These are phyloP conservation scores for Hemichromis elongatus DNA, from an alignment of 2,113 vertebrate genomes.

Conservation along the genomic window DNA sequence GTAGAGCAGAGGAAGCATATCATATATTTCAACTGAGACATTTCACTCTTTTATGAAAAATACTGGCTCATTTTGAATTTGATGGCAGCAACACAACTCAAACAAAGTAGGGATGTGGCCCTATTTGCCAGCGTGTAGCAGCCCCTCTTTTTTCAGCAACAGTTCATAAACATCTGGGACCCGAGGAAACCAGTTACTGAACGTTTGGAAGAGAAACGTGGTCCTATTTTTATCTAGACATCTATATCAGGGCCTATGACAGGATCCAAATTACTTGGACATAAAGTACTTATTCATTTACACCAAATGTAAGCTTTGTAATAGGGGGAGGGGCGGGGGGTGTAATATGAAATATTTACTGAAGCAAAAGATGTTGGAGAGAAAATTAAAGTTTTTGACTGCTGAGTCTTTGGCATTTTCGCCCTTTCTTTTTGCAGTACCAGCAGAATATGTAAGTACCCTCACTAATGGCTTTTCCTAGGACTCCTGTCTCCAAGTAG, in stretches of 20 bases:
- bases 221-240: not conserved
- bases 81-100: not conserved
- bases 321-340: too few relatives aligned
- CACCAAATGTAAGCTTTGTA: not conserved
- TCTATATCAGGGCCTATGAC: not conserved
- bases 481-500: not conserved
- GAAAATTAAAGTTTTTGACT: conserved; percentile 1
- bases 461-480: conserved; percentile 19
- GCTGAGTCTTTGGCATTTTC: not conserved
- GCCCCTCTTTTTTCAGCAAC: not conserved
- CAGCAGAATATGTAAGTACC: conserved; percentile 10
- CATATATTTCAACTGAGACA: not conserved
- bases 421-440: not conserved
- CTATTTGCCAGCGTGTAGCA: not conserved
- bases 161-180: not conserved
- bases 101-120: not conserved
- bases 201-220: not conserved
- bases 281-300: not conserved
- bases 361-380: not conserved
- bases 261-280: not conserved
- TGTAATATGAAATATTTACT: too few relatives aligned
- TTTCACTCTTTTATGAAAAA: not conserved
- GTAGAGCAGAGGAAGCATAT: not conserved
- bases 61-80: not conserved
- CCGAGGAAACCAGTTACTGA: not conserved